Evolutionary conservation across 2,113 vertebrate species (phyloP).

Genomic region (Gadus macrocephalus): DNA sequence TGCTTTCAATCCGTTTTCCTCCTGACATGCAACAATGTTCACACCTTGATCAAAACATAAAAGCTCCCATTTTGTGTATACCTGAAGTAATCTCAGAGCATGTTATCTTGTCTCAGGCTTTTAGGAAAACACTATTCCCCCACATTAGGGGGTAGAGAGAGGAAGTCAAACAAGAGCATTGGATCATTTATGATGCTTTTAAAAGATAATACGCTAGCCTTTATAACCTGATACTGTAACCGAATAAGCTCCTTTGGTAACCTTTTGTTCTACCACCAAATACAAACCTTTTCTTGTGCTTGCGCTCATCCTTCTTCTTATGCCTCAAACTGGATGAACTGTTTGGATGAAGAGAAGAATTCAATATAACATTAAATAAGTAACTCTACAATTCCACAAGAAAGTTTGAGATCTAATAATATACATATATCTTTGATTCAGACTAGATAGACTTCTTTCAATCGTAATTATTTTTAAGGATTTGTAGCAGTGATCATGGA

Average conservation of each 20-base stretch:
- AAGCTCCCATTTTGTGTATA: slow-evolving; percentile 8
- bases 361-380: no score
- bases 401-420: no score
- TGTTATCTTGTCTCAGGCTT: no score
- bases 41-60: slow-evolving; percentile 23
- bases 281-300: slow-evolving; percentile 95
- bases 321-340: slow-evolving; percentile 87
- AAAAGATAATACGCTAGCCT: no score
- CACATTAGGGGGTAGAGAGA: not conserved
- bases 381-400: no score
- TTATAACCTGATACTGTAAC: not conserved
- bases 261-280: not conserved
- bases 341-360: slow-evolving; percentile 57
- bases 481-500: no score
- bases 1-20: slow-evolving; percentile 34
- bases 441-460: no score
- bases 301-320: slow-evolving; percentile 88
- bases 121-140: no score
- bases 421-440: no score
- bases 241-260: not conserved
- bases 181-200: no score
- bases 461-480: no score
- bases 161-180: not conserved
- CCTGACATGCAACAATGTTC: slow-evolving; percentile 19
- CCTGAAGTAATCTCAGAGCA: not conserved